A percentile compares a stretch with the other conserved stretches of the same genome.
Evolutionary conservation across 2,888 invertebrate species (phyloP).

Genomic region (Chelonus formosanus): DNA sequence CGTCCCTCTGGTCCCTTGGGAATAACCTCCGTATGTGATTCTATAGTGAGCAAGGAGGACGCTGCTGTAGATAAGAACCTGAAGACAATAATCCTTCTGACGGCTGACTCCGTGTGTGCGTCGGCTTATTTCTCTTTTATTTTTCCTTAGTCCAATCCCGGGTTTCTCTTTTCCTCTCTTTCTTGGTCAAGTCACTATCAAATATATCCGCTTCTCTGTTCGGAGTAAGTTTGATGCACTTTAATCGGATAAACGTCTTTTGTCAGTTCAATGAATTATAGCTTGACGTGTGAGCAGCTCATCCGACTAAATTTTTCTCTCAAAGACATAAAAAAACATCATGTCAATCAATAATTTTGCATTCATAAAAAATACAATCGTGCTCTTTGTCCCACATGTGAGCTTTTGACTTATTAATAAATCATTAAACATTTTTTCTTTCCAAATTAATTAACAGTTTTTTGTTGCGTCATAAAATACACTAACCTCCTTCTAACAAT

Average conservation of each 20-base stretch:
- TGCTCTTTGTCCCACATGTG: neutral
- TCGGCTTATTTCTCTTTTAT: constrained; percentile 54
- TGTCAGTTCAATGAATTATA: constrained; percentile 26
- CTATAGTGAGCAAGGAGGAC: too few species aligned
- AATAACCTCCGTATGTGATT: too few species aligned
- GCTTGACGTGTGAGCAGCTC: too few species aligned
- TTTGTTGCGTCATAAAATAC: too few species aligned
- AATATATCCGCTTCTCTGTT: neutral
- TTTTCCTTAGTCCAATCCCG: constrained; percentile 3
- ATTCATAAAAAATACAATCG: constrained; percentile 1
- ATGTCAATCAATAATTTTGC: neutral
- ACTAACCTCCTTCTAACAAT: too few species aligned
- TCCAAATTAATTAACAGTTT: too few species aligned
- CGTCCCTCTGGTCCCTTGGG: constrained; percentile 25
- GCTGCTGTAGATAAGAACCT: constrained; percentile 57
- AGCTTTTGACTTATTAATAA: too few species aligned
- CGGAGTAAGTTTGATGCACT: constrained; percentile 24
- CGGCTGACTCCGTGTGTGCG: constrained; percentile 58
- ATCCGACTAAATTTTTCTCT: neutral
- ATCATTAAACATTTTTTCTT: too few species aligned
- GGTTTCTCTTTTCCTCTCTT: constrained; percentile 14
- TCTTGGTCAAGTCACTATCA: constrained; percentile 1
- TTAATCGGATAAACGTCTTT: constrained; percentile 35
- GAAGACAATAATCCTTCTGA: constrained; percentile 65
- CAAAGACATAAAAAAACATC: neutral